These are phyloP conservation scores for Miopithecus talapoin DNA, from an alignment of 2,797 vertebrate species.

Conservation along the genomic window DNA sequence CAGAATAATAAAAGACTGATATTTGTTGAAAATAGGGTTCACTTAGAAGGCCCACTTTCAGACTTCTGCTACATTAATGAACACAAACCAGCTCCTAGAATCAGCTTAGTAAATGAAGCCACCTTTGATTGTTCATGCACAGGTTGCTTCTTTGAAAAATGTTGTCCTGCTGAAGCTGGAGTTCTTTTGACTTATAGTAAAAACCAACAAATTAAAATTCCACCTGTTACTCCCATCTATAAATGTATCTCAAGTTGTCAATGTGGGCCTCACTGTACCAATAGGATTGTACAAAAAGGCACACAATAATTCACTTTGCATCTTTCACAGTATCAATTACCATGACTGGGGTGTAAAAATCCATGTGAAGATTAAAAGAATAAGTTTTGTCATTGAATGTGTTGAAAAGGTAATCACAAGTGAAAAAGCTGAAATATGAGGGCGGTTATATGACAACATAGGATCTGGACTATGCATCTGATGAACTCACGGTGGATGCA, in stretches of 20 bases:
- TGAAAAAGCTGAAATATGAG: slow-evolving; percentile 85
- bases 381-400: slow-evolving; percentile 85
- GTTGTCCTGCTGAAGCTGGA: slow-evolving; percentile 85
- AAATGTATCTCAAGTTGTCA: slow-evolving; percentile 85
- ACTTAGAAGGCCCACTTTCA: slow-evolving; percentile 83
- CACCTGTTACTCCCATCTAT: slow-evolving; percentile 85
- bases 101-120: slow-evolving; percentile 83
- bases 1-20: slow-evolving; percentile 85
- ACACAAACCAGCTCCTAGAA: slow-evolving; percentile 83
- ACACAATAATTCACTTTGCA: slow-evolving; percentile 84
- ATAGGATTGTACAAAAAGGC: slow-evolving; percentile 86
- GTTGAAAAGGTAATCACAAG: slow-evolving; percentile 79
- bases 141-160: slow-evolving; percentile 85
- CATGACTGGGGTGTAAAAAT: slow-evolving; percentile 87
- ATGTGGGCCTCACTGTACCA: slow-evolving; percentile 84
- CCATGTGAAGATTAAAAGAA: slow-evolving; percentile 85
- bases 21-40: slow-evolving; percentile 83
- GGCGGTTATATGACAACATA: slow-evolving; percentile 83
- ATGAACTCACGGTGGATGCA: background rate
- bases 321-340: slow-evolving; percentile 86
- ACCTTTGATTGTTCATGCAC: slow-evolving; percentile 85
- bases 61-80: slow-evolving; percentile 87
- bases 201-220: slow-evolving; percentile 82
- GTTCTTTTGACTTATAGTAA: slow-evolving; percentile 86
- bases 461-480: background rate